A percentile compares a stretch with the other conserved stretches of the same genome.
Evolutionary conservation across 2,888 invertebrate species (phyloP).

Genomic region (Pandemis cinnamomeana): DNA sequence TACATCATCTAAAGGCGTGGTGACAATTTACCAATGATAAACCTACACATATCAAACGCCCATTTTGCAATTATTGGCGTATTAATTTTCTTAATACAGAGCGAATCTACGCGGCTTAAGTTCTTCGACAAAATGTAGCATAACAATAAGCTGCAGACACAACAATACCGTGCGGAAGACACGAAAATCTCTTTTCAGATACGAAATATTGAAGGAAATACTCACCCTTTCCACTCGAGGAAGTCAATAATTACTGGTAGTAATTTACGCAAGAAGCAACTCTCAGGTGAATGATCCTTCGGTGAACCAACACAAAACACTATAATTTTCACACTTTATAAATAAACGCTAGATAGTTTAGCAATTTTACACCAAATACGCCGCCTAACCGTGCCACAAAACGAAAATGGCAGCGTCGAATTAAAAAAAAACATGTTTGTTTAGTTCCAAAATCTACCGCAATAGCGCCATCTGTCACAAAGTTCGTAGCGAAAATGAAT

Average conservation of each 20-base stretch:
- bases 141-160: not conserved
- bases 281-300: slow-evolving; percentile 55
- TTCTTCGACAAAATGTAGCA: not conserved
- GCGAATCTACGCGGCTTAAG: not conserved
- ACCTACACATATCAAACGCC: slow-evolving; percentile 73
- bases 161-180: slow-evolving; percentile 41
- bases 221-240: slow-evolving; percentile 78
- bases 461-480: slow-evolving; percentile 37
- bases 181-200: slow-evolving; percentile 52
- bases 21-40: slow-evolving; percentile 68
- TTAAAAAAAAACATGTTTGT: slow-evolving; percentile 42
- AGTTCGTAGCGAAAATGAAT: not conserved
- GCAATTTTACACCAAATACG: slow-evolving; percentile 65
- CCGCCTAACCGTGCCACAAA: slow-evolving; percentile 81
- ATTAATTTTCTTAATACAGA: slow-evolving; percentile 26
- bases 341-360: slow-evolving; percentile 59
- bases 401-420: slow-evolving; percentile 83
- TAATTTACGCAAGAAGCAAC: slow-evolving; percentile 57
- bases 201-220: slow-evolving; percentile 69
- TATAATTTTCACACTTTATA: slow-evolving; percentile 59
- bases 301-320: slow-evolving; percentile 56
- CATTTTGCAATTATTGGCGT: slow-evolving; percentile 57
- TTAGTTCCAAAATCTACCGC: slow-evolving; percentile 44
- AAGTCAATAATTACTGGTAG: slow-evolving; percentile 70
- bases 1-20: slow-evolving; percentile 49